Base-by-base conservation (phyloP, 92 coral and sea anemone genomes). In the Palythoa heliodiscus region DNA sequence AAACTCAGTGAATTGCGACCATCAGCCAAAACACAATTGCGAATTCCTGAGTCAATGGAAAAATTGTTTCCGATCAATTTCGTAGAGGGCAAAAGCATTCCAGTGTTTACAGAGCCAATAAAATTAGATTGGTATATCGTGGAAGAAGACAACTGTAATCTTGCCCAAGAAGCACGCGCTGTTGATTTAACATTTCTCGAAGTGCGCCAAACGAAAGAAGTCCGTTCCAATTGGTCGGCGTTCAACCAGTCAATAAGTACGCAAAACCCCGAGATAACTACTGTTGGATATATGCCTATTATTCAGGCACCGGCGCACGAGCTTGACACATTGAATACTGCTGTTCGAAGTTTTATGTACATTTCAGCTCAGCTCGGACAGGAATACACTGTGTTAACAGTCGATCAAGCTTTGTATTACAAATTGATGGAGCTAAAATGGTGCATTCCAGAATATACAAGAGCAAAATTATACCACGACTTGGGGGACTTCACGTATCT, bases 321-420 rank as follows among this genome's bases (percentile, higher is more conserved):
- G 68, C 39, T 75, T 48, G 91, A 87, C 78, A 92, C 95, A 7
- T 70, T 93, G 29, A 90, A 88, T 77, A 77, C 90, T 37, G 93
- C 90, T 54, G 88, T 90, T 17, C 86, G 64, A 75, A 35, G 80
- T 40, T 88, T 92, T 67, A 83, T 90, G 93, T 88, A 76, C 88
- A 83, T 90, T 19, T 40, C 91, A 13, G 87, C 85, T 38, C 69
- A 48, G 8, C 88, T 88, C 19, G 90, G 89, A 35, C 89, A 88
- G 70, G 83, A 50, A 4, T 78, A 88, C 75, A 86, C 87, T n/a
- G 92, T 82, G 17, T 52, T 76, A 37, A 86, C 92, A 39, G 90
- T 89, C 29, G 92, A 89, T 76, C 92, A 88, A 57, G 94, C 90
- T n/a, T 73, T 91, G 87, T 91, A 73, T 69, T 88, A 89, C 58